Conservation (phyloP, 2,797 vertebrate genomes). For the Neoniphon sammara region DNA sequence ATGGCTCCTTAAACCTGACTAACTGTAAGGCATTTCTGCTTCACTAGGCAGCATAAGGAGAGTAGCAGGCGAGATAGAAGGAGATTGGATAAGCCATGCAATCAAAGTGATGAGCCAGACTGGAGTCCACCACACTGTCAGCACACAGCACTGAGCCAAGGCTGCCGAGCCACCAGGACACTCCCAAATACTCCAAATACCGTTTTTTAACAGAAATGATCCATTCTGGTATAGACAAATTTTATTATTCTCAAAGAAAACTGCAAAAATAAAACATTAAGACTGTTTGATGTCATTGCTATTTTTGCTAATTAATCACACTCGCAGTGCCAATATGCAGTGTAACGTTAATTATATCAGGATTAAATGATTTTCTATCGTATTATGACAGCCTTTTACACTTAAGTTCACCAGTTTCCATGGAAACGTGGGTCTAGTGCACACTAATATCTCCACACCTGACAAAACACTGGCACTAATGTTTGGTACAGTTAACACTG, state of each 20-base stretch:
- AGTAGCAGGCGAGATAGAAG: not conserved
- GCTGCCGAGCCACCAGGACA: conserved; percentile 21
- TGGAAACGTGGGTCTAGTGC: conserved; percentile 78
- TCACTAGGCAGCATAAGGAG: not conserved
- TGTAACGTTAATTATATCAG: conserved; percentile 65
- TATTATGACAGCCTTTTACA: conserved; percentile 70
- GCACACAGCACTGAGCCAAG: not conserved
- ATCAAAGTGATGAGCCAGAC: not conserved
- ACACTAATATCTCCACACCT: conserved; percentile 81
- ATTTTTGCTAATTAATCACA: conserved; percentile 57
- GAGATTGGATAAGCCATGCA: not conserved
- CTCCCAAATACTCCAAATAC: conserved; percentile 35
- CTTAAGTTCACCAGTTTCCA: conserved; percentile 76
- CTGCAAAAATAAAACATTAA: not conserved
- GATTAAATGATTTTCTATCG: conserved; percentile 65
- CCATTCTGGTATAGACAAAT: conserved; percentile 6
- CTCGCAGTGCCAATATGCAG: conserved; percentile 52
- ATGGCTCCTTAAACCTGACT: not conserved
- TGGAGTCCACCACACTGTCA: not conserved
- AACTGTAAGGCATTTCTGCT: conserved; percentile 5
- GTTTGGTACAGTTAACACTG: conserved; percentile 80
- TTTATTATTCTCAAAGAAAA: conserved; percentile 2
- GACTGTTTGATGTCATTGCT: conserved; percentile 20
- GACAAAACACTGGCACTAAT: conserved; percentile 86
- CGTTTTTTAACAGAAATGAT: not conserved